Conservation (phyloP, 2,888 invertebrate species). For the Orthosia cruda region DNA sequence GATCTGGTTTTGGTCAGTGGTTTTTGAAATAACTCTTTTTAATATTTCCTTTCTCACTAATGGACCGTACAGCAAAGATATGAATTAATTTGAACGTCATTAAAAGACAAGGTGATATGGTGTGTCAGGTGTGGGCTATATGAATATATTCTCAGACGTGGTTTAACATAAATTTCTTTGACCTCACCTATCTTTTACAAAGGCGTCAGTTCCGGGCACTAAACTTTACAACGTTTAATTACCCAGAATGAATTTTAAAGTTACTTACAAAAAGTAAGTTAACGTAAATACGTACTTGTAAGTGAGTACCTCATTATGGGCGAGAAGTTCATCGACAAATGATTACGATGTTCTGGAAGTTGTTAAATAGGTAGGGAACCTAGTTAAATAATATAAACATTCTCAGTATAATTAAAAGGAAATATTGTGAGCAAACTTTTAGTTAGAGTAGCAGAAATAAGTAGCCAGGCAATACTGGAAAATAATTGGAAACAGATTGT, state of each 20-base stretch:
- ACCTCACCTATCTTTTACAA: background rate
- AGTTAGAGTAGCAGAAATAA: slow-evolving; percentile 8
- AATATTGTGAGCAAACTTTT: slow-evolving; percentile 17
- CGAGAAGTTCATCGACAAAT: slow-evolving; percentile 47
- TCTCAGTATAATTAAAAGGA: slow-evolving; percentile 20
- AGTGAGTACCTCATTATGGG: slow-evolving; percentile 36
- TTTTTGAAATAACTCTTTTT: too few species aligned
- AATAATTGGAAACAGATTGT: slow-evolving; percentile 7
- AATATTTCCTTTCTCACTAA: background rate
- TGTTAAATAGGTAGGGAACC: too few species aligned
- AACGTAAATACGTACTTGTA: slow-evolving; percentile 28
- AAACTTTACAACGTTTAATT: slow-evolving; percentile 7
- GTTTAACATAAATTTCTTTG: background rate
- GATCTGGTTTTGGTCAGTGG: too few species aligned
- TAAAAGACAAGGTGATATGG: background rate
- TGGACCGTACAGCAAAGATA: background rate
- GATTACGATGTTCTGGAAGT: slow-evolving; percentile 42
- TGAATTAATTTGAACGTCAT: background rate
- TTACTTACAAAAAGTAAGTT: slow-evolving; percentile 31
- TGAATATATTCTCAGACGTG: background rate
- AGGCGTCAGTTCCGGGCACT: background rate
- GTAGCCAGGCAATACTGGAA: background rate
- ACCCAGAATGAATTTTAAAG: slow-evolving; percentile 39
- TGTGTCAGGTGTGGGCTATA: background rate
- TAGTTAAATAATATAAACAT: slow-evolving; percentile 49